Conservation (phyloP, 2,113 vertebrate genomes). For the Sinocyclocheilus anophthalmus region DNA sequence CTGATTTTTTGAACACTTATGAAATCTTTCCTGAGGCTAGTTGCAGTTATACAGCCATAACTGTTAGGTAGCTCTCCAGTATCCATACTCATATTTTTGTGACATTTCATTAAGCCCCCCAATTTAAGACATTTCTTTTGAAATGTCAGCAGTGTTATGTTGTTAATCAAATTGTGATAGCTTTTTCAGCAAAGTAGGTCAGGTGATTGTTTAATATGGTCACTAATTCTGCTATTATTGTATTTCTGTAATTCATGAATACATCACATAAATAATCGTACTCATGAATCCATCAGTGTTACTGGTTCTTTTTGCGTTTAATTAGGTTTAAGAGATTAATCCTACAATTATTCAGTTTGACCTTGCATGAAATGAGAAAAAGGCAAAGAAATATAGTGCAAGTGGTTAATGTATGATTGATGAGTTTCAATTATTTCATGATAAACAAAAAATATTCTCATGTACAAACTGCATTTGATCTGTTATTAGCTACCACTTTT, state of each 20-base stretch:
- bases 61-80: too few species aligned
- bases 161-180: neutral
- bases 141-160: neutral
- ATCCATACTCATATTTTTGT: neutral
- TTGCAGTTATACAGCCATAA: neutral
- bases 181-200: neutral
- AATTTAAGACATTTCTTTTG: neutral
- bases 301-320: neutral
- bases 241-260: neutral
- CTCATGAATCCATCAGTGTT: neutral
- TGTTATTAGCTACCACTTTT: neutral
- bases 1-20: neutral
- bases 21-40: neutral
- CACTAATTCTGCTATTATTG: too few species aligned
- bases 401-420: neutral
- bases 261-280: neutral
- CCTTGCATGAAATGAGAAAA: neutral
- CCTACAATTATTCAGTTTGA: neutral
- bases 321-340: conserved; percentile 2
- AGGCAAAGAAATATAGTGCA: neutral
- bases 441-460: neutral
- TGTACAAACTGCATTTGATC: neutral
- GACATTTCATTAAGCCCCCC: neutral
- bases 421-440: neutral
- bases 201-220: neutral